phyloP scores from a whole-genome alignment of 2,113 vertebrate genomes.

The Scartelaos histophorus region DNA sequence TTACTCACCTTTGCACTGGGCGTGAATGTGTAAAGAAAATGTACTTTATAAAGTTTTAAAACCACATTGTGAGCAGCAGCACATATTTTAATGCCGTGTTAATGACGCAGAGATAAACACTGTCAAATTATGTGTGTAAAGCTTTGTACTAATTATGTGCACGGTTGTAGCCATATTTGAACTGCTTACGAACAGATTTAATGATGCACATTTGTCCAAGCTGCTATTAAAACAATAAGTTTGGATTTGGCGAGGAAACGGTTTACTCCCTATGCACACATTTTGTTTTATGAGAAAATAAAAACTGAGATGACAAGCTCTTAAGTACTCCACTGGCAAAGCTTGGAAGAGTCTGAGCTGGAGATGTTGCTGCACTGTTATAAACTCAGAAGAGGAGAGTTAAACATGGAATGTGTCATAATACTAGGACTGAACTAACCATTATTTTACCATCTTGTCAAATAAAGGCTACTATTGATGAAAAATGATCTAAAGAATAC shows the following conservation, averaged over 20 bases:
- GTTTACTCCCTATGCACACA: not conserved
- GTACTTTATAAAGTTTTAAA: not conserved
- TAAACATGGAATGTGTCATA: not conserved
- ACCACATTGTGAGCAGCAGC: not conserved
- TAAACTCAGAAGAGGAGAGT: not conserved
- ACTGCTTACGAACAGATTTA: not conserved
- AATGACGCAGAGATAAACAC: constrained; percentile 10
- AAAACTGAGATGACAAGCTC: not conserved
- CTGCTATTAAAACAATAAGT: not conserved
- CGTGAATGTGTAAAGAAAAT: not conserved
- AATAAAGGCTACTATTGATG: too few relatives aligned
- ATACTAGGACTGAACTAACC: too few relatives aligned
- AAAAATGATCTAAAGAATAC: too few relatives aligned
- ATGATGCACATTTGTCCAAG: not conserved
- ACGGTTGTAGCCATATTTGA: not conserved
- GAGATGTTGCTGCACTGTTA: not conserved
- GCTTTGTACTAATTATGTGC: not conserved
- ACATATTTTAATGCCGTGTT: not conserved
- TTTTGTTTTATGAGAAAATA: constrained; percentile 2
- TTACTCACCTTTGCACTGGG: not conserved
- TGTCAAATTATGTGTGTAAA: not conserved
- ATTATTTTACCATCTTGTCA: too few relatives aligned
- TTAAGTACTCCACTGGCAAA: constrained; percentile 2
- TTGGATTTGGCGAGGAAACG: not conserved
- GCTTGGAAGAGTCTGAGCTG: not conserved